Evolutionary conservation across 2,797 vertebrate genomes (phyloP), one percentile per base, ranked within the genome.

Genomic region (Paedocypris micromegethes): DNA sequence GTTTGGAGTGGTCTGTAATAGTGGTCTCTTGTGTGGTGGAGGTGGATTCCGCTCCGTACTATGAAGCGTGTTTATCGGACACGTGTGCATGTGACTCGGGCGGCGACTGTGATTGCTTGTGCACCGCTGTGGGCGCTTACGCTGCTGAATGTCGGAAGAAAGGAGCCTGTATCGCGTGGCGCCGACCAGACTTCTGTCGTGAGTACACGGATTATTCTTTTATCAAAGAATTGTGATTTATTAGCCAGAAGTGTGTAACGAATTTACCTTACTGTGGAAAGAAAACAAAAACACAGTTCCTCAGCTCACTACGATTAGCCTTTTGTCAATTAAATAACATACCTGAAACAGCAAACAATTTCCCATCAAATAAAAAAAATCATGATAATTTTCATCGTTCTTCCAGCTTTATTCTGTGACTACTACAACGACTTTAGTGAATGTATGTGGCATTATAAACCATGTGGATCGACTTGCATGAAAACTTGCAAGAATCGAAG

Each of bases 71-170:
- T 82, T 85, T 90, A 68, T 88, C 62, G 57, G 94, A 96, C 84
- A 89, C 93, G 2, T 94, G 93, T 81, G 88, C 85, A 51, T 94
- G 94, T 84, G 90, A 90, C 77, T 82, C 84, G 2, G 90, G 90
- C 59, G 91, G 91, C 68, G 90, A 94, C 48, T 93, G 92, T 68
- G 92, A 93, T 43, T 92, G 90, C 80, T 93, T 94, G 72, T 96
- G 94, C 70, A 92, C 92, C 0, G 85, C 90, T 6, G 91, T 95
- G 0, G 91, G 91, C 68, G 91, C 91, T 23, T 96, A 96, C 38
- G 88, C 93, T 8, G 84, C 86, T 55, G 90, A 84, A 73, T 96
- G 94, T 54, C 89, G 83, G 55, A 76, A 83, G 65, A 88, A 86
- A 4, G 88, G 83, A 48, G 80, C 84, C 51, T 95, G 93, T 4